These are phyloP conservation scores for Xerus rutilus DNA, from an alignment of 2,797 vertebrate species.

Conservation along the genomic window DNA sequence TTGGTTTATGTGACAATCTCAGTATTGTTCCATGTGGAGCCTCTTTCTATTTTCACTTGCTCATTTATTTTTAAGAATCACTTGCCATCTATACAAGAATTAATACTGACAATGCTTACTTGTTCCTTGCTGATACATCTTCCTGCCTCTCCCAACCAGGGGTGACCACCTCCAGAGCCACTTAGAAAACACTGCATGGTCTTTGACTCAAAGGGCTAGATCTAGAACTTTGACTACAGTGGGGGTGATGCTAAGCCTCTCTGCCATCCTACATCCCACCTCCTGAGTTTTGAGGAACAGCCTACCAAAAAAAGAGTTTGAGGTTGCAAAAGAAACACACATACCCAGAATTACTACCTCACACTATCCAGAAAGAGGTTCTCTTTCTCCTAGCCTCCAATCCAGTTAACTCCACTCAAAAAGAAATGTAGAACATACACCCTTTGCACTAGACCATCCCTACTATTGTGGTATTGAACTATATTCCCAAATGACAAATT, in stretches of 20 bases:
- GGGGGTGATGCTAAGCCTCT: background rate
- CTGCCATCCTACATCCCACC: background rate
- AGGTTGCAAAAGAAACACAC: background rate
- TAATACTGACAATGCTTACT: background rate
- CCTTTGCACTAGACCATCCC: conserved; percentile 70
- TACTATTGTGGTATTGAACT: conserved; percentile 53
- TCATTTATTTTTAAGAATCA: background rate
- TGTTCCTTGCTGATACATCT: background rate
- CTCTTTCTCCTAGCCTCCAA: background rate
- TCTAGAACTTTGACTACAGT: background rate
- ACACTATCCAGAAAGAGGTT: background rate
- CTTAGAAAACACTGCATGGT: background rate
- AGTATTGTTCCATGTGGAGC: background rate
- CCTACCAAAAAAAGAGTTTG: background rate
- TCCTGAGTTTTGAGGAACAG: background rate
- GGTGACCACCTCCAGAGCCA: background rate
- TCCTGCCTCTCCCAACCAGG: background rate
- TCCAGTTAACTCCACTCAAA: background rate
- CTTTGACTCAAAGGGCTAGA: background rate
- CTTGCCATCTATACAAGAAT: background rate
- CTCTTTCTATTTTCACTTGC: background rate
- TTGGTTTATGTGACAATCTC: background rate
- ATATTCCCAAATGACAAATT: conserved; percentile 71
- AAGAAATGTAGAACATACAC: too few relatives aligned
- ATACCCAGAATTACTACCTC: background rate